Evolutionary conservation across 2,888 invertebrate species (phyloP).

Genomic region (Leptopterna dolabrata): DNA sequence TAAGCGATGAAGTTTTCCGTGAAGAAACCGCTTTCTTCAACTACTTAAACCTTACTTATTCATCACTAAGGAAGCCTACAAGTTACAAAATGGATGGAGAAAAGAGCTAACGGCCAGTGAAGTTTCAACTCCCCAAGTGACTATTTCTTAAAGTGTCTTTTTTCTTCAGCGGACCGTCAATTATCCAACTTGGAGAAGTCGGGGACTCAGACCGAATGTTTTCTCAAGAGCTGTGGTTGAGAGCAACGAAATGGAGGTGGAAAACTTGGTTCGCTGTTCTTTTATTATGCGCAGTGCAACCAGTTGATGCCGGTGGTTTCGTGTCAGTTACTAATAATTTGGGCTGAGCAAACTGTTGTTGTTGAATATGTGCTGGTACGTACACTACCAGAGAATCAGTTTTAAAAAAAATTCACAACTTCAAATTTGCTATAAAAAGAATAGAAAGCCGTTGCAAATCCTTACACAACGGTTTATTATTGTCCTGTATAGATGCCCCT

Average conservation of each 20-base stretch:
- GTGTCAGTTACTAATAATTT: too few relatives aligned
- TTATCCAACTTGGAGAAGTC: constrained; percentile 14
- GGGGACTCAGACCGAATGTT: background rate
- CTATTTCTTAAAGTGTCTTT: constrained; percentile 13
- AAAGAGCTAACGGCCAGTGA: background rate
- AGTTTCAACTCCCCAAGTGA: background rate
- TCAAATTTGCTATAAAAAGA: too few relatives aligned
- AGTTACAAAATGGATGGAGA: background rate
- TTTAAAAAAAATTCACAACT: too few relatives aligned
- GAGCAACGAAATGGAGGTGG: background rate
- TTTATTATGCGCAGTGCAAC: too few relatives aligned
- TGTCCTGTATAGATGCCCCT: too few relatives aligned
- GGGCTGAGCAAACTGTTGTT: too few relatives aligned
- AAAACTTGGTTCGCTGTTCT: background rate
- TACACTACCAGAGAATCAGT: too few relatives aligned
- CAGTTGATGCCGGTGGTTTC: too few relatives aligned
- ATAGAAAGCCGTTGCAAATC: too few relatives aligned
- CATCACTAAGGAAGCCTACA: background rate
- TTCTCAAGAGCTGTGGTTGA: background rate
- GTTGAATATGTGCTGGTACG: too few relatives aligned
- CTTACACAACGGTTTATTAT: too few relatives aligned
- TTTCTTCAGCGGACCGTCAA: constrained; percentile 5
- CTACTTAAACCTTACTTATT: background rate
- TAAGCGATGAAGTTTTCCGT: background rate
- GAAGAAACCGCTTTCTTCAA: background rate